Conservation (phyloP, 2,113 vertebrate species). For the Balaenoptera acutorostrata region DNA sequence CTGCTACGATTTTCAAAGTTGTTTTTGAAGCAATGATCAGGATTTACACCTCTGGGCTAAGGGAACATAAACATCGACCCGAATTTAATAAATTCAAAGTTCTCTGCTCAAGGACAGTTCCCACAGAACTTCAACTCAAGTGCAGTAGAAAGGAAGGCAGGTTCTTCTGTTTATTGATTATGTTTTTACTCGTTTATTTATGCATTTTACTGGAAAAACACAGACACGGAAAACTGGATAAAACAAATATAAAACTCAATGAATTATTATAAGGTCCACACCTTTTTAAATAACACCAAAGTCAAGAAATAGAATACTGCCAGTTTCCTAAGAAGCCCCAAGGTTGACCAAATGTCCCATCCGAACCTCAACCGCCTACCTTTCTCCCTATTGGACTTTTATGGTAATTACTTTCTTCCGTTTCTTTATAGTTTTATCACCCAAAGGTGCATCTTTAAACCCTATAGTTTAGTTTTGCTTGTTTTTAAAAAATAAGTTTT, state of each 20-base stretch:
- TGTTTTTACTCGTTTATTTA: neutral
- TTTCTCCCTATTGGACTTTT: neutral
- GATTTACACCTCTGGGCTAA: conserved; percentile 43
- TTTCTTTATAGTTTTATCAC: conserved; percentile 26
- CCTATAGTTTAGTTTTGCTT: conserved; percentile 14
- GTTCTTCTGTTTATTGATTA: conserved; percentile 35
- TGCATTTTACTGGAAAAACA: neutral
- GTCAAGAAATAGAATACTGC: conserved; percentile 42
- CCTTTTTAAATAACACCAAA: conserved; percentile 29
- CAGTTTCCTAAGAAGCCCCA: conserved; percentile 7
- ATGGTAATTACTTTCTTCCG: neutral
- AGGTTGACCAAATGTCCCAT: neutral
- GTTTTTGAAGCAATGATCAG: conserved; percentile 9
- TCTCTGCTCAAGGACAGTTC: conserved; percentile 37
- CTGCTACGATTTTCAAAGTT: conserved; percentile 2
- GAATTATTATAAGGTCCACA: conserved; percentile 17
- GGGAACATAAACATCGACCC: neutral
- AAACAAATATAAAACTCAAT: conserved; percentile 17
- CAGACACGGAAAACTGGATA: conserved; percentile 4
- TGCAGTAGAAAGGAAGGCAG: conserved; percentile 26
- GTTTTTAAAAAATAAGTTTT: neutral
- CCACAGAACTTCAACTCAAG: conserved; percentile 12
- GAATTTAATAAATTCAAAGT: conserved; percentile 50
- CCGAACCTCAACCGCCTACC: neutral
- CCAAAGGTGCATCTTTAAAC: neutral